These are phyloP conservation scores for Nasonia vitripennis DNA, from an alignment of 1,140 invertebrate genomes.

Conservation along the genomic window DNA sequence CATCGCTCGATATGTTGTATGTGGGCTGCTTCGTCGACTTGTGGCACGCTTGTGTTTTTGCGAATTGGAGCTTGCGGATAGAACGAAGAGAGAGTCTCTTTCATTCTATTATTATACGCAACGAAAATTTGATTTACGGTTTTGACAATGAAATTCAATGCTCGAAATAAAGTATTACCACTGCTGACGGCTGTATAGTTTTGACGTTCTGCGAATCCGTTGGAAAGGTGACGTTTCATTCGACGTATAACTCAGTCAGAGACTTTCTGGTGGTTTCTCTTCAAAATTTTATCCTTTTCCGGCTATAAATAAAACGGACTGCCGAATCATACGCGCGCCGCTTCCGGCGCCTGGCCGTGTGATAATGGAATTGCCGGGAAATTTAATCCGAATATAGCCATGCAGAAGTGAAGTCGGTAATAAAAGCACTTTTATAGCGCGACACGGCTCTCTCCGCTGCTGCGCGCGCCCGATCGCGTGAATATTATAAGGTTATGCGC, in stretches of 20 bases:
- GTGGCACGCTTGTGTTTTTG: conserved; percentile 12
- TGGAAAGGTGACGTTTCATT: too few relatives aligned
- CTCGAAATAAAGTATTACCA: too few relatives aligned
- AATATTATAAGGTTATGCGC: neutral
- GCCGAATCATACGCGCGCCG: neutral
- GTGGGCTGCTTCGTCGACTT: neutral
- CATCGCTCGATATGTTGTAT: too few relatives aligned
- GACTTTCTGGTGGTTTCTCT: too few relatives aligned
- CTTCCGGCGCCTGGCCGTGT: neutral
- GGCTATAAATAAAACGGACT: too few relatives aligned
- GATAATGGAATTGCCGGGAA: neutral
- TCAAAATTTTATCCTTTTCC: too few relatives aligned
- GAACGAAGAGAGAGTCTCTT: neutral
- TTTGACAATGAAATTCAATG: too few relatives aligned
- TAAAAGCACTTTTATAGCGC: neutral
- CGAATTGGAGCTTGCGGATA: neutral
- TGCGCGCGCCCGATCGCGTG: neutral
- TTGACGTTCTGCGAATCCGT: too few relatives aligned
- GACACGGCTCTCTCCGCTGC: neutral
- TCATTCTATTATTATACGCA: too few relatives aligned
- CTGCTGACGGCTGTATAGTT: too few relatives aligned
- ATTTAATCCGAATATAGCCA: neutral
- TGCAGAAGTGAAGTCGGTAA: neutral
- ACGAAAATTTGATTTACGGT: too few relatives aligned
- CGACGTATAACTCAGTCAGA: too few relatives aligned